These are phyloP conservation scores for Bunonema sp. DNA, from an alignment of 2,888 invertebrate genomes.

Conservation along the genomic window DNA sequence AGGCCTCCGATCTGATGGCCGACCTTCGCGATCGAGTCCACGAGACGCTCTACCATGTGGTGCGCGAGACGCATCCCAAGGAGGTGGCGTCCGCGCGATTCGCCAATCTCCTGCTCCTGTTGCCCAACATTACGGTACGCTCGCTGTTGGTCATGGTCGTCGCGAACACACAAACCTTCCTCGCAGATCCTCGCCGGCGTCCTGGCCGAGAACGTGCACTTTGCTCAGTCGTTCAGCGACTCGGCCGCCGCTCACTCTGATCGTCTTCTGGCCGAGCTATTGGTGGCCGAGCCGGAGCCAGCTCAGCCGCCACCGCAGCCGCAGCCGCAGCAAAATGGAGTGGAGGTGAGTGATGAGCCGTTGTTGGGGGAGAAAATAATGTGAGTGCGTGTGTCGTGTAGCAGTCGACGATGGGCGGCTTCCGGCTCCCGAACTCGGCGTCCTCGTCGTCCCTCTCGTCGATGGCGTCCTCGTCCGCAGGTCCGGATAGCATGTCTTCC, in stretches of 20 bases:
- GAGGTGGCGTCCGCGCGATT: slow-evolving; percentile 40
- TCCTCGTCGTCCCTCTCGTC: slow-evolving; percentile 11
- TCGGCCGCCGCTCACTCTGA: slow-evolving; percentile 24
- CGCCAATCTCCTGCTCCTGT: slow-evolving; percentile 36
- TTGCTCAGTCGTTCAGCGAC: slow-evolving; percentile 32
- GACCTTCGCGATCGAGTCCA: slow-evolving; percentile 38
- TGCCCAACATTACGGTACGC: slow-evolving; percentile 33
- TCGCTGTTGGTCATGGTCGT: neutral
- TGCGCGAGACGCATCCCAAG: slow-evolving; percentile 41
- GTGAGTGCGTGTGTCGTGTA: neutral
- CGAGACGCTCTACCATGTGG: slow-evolving; percentile 36
- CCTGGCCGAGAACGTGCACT: slow-evolving; percentile 36
- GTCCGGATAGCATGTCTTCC: no score
- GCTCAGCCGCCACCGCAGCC: no score
- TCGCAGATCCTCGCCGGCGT: slow-evolving; percentile 30
- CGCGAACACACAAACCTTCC: neutral
- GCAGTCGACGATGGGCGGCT: neutral
- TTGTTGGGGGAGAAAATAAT: neutral
- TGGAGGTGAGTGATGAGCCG: neutral
- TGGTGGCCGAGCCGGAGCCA: slow-evolving; percentile 6
- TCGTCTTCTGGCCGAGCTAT: slow-evolving; percentile 27
- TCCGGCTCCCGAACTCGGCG: slow-evolving; percentile 8
- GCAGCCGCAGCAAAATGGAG: no score
- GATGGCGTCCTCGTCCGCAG: slow-evolving; percentile 2
- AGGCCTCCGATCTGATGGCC: slow-evolving; percentile 34